phyloP scores from a whole-genome alignment of 2,888 invertebrate species.

The Lordiphosa andalusiaca region DNA sequence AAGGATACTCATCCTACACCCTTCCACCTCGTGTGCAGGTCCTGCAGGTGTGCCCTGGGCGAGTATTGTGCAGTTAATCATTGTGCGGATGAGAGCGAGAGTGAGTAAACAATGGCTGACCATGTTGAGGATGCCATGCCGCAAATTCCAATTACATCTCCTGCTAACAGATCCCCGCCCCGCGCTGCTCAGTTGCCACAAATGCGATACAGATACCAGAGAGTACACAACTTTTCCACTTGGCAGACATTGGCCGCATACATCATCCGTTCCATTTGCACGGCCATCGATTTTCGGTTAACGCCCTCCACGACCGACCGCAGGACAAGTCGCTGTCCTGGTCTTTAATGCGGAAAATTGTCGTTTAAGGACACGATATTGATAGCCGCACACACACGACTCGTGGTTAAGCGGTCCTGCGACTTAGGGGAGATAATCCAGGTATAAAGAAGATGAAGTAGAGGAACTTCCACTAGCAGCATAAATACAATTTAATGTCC shows the following conservation, averaged over 20 bases:
- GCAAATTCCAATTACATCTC: conserved; percentile 68
- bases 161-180: conserved; percentile 22
- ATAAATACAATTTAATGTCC: conserved; percentile 47
- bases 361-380: conserved; percentile 77
- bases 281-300: conserved; percentile 77
- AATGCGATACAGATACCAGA: conserved; percentile 30
- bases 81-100: conserved; percentile 71
- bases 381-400: conserved; percentile 44
- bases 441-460: conserved; percentile 25
- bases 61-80: conserved; percentile 73
- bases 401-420: conserved; percentile 71
- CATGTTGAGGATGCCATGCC: conserved; percentile 34
- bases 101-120: conserved; percentile 65
- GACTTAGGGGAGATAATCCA: conserved; percentile 71
- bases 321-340: conserved; percentile 37
- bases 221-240: conserved; percentile 47
- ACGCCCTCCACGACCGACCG: conserved; percentile 59
- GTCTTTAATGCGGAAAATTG: conserved; percentile 47
- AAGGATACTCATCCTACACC: conserved; percentile 2
- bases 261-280: conserved; percentile 80
- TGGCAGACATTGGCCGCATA: conserved; percentile 65
- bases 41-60: conserved; percentile 24
- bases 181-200: conserved; percentile 19
- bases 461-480: conserved; percentile 16
- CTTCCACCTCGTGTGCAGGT: conserved; percentile 69